Conservation (phyloP, 2,113 vertebrate genomes). For the Megaptera novaeangliae region DNA sequence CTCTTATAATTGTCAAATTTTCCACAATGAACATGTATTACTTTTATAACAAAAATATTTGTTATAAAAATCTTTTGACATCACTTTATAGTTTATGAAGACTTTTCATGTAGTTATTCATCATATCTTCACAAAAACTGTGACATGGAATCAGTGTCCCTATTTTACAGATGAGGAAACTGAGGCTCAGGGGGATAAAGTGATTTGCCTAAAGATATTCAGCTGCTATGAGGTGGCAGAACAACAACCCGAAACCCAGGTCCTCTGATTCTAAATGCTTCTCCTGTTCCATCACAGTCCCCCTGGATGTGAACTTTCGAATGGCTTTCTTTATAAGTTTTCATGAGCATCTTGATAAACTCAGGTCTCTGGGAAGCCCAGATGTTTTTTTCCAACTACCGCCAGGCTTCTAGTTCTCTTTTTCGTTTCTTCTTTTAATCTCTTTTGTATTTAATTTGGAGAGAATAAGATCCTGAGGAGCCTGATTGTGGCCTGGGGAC, state of each 20-base stretch:
- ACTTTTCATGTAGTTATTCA: not conserved
- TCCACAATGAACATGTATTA: not conserved
- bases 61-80: constrained; percentile 10
- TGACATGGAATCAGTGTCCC: not conserved
- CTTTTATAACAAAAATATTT: not conserved
- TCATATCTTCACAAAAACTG: not conserved
- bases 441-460: not conserved
- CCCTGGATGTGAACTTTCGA: not conserved
- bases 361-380: not conserved
- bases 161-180: not conserved
- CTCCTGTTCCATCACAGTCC: not conserved
- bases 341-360: not conserved
- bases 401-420: not conserved
- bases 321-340: not conserved
- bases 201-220: not conserved
- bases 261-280: not conserved
- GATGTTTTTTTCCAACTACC: not conserved
- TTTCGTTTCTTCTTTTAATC: not conserved
- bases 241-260: not conserved
- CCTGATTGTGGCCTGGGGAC: not conserved
- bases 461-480: not conserved
- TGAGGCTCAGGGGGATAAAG: not conserved
- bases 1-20: not conserved
- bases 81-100: not conserved
- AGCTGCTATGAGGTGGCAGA: not conserved